Conservation (phyloP, 2,113 vertebrate genomes). For the Aldabrachelys gigantea region DNA sequence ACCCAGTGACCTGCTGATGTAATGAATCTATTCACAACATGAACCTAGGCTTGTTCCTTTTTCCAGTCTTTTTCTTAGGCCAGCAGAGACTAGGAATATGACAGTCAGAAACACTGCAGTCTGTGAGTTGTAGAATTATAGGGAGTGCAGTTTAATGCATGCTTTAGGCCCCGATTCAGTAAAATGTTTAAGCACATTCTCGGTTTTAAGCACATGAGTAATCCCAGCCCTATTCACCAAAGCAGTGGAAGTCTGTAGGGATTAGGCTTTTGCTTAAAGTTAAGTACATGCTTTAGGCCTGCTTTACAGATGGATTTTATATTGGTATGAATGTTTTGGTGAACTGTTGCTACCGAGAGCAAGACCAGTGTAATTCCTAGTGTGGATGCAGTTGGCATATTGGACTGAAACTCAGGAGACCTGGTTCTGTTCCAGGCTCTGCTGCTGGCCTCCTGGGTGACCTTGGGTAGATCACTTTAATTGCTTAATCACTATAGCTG, state of each 20-base stretch:
- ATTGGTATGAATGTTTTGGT: not conserved
- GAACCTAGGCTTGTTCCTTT: accelerated
- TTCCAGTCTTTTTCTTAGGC: not conserved
- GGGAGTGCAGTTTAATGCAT: not conserved
- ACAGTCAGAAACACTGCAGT: not conserved
- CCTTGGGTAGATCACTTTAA: not conserved
- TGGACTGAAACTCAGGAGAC: not conserved
- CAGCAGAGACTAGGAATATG: not conserved
- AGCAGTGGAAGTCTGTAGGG: not conserved
- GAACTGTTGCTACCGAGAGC: not conserved
- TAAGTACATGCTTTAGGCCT: not conserved
- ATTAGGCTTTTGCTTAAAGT: not conserved
- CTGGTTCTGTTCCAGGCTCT: not conserved
- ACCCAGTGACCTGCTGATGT: accelerated
- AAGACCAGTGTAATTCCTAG: not conserved
- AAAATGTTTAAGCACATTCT: not conserved
- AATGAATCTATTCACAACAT: not conserved
- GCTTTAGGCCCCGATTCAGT: not conserved
- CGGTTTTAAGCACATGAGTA: not conserved
- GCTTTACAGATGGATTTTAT: not conserved
- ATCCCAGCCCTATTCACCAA: not conserved
- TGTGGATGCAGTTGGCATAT: not conserved
- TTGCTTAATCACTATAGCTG: not conserved
- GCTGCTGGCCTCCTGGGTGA: not conserved
- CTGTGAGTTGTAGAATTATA: not conserved